Evolutionary conservation across 2,888 invertebrate genomes (phyloP), one percentile per base, ranked within the genome.

Genomic region (Muscina levida): DNA sequence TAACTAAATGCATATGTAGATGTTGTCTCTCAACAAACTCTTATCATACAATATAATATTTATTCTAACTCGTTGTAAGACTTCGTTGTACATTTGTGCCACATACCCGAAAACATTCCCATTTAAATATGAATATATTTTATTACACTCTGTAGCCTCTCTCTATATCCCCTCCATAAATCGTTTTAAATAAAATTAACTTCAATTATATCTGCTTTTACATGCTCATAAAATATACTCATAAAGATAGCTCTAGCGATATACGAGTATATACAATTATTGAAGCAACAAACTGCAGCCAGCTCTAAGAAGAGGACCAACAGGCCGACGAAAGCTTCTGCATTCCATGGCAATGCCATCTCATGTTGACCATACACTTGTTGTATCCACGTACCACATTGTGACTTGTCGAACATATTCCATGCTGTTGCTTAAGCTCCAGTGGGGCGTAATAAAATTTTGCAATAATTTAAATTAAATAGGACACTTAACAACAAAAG

Each of bases 171-270:
- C n/a, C n/a, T n/a, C n/a, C 67, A 44, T 74, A 74, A 67, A 74
- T 74, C 73, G 73, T 66, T 74, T 74, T 66, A 74, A 74, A 67
- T 56, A 26, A 74, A 67, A 66, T 74, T 74, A 66, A 56, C 73
- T 66, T 66, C 73, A 53, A 66, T 74, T 73, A 65, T 66, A 51
- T 65, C 11, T 42, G 15, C 5, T 17, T 37, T 57, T 26, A 13
- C 56, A 31, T 42, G 31, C 39, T 31, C 31, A 5, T 31, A 31
- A 31, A 31, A 31, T 8, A 31, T 8, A 5, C 3, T 5, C 31
- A 31, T 8, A 31, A 31, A 3, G 31, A 31, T 31, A 31, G 31
- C 3, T n/a, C n/a, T n/a, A n/a, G n/a, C n/a, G n/a, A n/a, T n/a
- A n/a, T n/a, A n/a, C n/a, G n/a, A n/a, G n/a, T n/a, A n/a, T n/a